Evolutionary conservation across 2,888 invertebrate species (phyloP), one percentile per base, ranked within the genome.

Genomic region (Amblyjoppa fuscipennis): DNA sequence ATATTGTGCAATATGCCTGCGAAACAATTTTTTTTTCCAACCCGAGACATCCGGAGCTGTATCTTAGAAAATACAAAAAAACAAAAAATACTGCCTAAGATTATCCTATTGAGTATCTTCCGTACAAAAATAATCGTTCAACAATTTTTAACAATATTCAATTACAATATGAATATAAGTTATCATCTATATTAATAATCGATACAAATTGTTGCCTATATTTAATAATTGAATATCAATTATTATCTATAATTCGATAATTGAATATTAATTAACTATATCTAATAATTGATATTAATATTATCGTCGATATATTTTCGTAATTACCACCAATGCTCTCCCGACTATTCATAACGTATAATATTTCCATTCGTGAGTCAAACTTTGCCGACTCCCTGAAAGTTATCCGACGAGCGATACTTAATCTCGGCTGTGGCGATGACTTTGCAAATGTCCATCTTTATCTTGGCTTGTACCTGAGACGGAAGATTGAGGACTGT

Each of bases 371-470:
- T 3, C 1, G 2, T 16, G 61, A 61, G 64, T 64, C 61, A 64
- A 64, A 31, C 31, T 64, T 31, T 31, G 5, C 61, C 61, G 31
- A 61, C 31, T 16, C 34, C 34, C 13, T 70, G 34, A 11, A 38
- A n/a, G 1, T n/a, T 16, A 5, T 49, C 51, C 11, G 28, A 3
- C 2, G 61, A 49, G 11, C 88, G 90, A 74, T 91, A 89, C 73
- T 84, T 87, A 4, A 93, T 88, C 81, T 94, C 93, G 4, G 94
- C 93, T 76, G 89, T 92, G 0, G 93, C 91, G 3, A 94, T 92
- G 28, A 94, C 91, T 88, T 92, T 92, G 71, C 91, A 92, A 70
- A 94, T 92, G 25, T 93, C 91, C 92, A 92, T 92, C 88, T 94
- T 93, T 11, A 94, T 91, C 79, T 92, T 92, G 0, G 92, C 92